A percentile compares a stretch with the other conserved stretches of the same genome.
phyloP scores from a whole-genome alignment of 2,888 invertebrate genomes.

The Muschampia plurimacula region DNA sequence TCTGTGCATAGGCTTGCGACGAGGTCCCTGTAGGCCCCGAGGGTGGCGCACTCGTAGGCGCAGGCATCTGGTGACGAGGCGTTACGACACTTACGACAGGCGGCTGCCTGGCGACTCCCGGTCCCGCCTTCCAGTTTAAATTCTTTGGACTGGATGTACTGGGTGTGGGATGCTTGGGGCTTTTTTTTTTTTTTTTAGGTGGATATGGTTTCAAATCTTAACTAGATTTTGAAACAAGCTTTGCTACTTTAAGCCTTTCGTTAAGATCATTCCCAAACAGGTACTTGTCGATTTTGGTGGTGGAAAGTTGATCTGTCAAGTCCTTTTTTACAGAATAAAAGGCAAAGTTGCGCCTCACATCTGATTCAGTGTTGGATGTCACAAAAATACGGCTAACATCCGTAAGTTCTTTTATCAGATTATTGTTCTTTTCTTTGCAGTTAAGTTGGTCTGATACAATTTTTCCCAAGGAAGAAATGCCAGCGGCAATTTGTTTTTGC shows the following conservation, averaged over 20 bases:
- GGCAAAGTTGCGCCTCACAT: not conserved
- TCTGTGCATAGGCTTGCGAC: no score
- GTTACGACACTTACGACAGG: no score
- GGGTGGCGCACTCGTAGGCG: no score
- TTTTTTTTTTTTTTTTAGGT: not conserved
- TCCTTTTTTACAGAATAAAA: not conserved
- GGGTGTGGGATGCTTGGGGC: not conserved
- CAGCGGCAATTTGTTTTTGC: not conserved
- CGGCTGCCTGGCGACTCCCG: no score
- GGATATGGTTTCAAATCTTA: not conserved
- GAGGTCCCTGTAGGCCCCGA: no score
- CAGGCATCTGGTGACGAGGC: no score
- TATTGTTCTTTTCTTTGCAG: not conserved
- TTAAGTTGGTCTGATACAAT: not conserved
- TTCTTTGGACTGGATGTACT: not conserved
- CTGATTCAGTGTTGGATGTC: not conserved
- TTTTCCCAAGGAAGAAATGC: not conserved
- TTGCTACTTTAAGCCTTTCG: not conserved
- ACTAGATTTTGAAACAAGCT: not conserved
- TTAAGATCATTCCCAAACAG: not conserved
- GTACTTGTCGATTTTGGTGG: not conserved
- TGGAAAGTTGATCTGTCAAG: not conserved
- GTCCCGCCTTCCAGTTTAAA: not conserved
- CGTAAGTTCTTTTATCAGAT: not conserved
- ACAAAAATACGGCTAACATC: not conserved